phyloP scores from a whole-genome alignment of 2,113 vertebrate genomes.

The Burhinus bistriatus region DNA sequence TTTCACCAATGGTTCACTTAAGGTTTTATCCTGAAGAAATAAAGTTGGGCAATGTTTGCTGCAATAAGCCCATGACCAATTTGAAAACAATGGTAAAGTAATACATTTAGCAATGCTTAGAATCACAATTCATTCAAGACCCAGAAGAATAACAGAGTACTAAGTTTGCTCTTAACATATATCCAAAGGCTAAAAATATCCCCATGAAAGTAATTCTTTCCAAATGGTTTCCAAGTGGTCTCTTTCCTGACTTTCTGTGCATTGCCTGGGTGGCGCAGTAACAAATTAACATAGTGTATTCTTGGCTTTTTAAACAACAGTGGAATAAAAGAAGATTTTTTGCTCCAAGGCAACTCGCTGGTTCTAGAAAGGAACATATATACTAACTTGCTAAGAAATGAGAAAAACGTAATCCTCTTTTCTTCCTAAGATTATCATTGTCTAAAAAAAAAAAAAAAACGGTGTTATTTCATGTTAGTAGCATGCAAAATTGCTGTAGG shows the following conservation, averaged over 20 bases:
- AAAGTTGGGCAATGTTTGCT: not conserved
- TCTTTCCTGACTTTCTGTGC: conserved; percentile 6
- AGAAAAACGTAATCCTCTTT: not conserved
- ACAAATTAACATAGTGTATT: conserved; percentile 1
- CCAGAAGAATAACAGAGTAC: not conserved
- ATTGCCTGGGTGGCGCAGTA: conserved; percentile 7
- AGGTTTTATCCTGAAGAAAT: not conserved
- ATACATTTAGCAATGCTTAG: not conserved
- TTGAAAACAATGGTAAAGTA: not conserved
- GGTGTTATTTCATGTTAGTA: not conserved
- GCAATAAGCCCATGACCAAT: not conserved
- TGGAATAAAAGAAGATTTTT: not conserved
- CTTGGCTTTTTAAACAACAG: not conserved
- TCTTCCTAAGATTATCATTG: not conserved
- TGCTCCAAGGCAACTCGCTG: not conserved
- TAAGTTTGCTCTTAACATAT: not conserved
- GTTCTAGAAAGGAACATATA: not conserved
- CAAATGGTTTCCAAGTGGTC: conserved; percentile 27
- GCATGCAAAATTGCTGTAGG: not conserved
- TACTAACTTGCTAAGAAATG: not conserved
- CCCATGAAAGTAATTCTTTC: conserved; percentile 31
- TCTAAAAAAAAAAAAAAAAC: not conserved
- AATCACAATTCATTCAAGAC: not conserved
- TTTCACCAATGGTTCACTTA: not conserved
- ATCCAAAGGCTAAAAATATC: conserved; percentile 18